Evolutionary conservation across 92 coral and sea anemone species (phyloP), one percentile per base, ranked within the genome.

Genomic region (Chrysogorgia sp.): DNA sequence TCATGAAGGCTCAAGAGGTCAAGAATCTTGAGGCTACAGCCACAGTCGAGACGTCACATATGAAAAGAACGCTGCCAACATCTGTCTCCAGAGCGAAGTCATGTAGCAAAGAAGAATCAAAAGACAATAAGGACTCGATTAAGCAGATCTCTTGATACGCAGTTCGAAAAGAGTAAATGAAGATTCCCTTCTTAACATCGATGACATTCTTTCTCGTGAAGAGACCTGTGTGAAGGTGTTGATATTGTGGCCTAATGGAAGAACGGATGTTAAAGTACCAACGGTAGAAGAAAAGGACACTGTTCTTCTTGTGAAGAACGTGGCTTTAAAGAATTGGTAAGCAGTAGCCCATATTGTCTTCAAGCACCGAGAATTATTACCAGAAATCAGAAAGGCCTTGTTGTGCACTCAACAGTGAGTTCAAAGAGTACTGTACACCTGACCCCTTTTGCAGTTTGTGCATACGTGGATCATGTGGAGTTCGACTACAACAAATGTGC

Each of bases 11-110:
- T n/a, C n/a, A n/a, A n/a, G n/a, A n/a, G n/a, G n/a, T n/a, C n/a
- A n/a, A n/a, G n/a, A n/a, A n/a, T n/a, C n/a, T n/a, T n/a, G n/a
- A n/a, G n/a, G n/a, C n/a, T n/a, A n/a, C n/a, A n/a, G 30, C 25
- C 29, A 25, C 5, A 20, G 17, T 20, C 8, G 17, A 3, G 26
- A 52, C 26, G 59, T 6, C 3, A 20, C 22, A 7, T 17, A 4
- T 52, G 59, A 52, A 6, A 52, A 17, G 8, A 4, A 23, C 20
- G 9, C 23, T 14, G 28, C 65, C 40, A 20, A 75, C 77, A 2
- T 61, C 82, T 63, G 68, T 83, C 35, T 75, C 82, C 76, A 2
- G 82, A 83, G 15, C 9, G 82, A 47, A 82, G 86, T 66, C 82
- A 58, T 29, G 0, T 29, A 1, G 20, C 26, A 40, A 49, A 56